Percentiles rank a stretch among this genome's conserved stretches.
Evolutionary conservation across 2,797 vertebrate genomes (phyloP).

Genomic region (Crotalus adamanteus): DNA sequence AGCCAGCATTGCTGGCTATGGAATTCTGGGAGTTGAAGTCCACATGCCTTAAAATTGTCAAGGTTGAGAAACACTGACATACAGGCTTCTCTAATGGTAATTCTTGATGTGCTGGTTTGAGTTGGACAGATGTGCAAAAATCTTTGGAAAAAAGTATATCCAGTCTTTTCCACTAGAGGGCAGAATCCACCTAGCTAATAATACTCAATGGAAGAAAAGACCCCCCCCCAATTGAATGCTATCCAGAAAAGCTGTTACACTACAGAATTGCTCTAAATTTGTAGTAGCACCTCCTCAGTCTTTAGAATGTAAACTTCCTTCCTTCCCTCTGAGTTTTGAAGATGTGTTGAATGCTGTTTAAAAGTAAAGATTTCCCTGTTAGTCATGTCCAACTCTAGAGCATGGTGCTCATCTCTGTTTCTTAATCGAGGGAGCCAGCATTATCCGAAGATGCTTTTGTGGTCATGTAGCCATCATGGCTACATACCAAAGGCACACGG

Average conservation of each 20-base stretch:
- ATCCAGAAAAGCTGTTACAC: not conserved
- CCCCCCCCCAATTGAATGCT: not conserved
- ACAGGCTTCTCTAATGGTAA: not conserved
- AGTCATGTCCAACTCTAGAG: not conserved
- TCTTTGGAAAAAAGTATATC: not conserved
- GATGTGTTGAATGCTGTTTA: not conserved
- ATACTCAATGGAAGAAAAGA: not conserved
- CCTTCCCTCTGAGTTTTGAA: not conserved
- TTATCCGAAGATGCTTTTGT: not conserved
- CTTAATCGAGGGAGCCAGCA: not conserved
- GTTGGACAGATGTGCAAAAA: not conserved
- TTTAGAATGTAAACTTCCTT: no score
- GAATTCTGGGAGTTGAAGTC: no score
- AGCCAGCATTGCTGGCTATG: no score
- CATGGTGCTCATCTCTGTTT: not conserved
- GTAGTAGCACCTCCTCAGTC: not conserved
- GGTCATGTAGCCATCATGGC: not conserved
- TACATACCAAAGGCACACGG: not conserved
- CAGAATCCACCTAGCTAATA: constrained; percentile 29
- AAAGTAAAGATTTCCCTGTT: not conserved
- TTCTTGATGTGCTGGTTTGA: not conserved
- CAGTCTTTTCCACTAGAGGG: constrained; percentile 52
- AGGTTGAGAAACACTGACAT: no score
- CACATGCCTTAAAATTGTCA: no score
- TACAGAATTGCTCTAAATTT: not conserved